Conservation (phyloP, 1,140 invertebrate species). For the Neodiprion virginianus region DNA sequence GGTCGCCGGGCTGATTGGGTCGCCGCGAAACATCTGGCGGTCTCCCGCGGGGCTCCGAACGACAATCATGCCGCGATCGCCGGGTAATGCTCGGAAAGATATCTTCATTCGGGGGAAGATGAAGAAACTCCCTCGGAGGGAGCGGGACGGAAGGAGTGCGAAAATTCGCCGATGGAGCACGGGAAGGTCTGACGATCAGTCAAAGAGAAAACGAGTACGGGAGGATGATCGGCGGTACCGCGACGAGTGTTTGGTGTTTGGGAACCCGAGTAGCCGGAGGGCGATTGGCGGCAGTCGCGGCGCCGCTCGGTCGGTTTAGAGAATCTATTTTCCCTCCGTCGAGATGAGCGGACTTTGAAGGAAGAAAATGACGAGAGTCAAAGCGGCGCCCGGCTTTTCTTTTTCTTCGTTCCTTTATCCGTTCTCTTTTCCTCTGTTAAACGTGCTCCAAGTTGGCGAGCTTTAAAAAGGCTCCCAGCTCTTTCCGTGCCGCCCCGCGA, state of each 20-base stretch:
- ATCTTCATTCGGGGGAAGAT: conserved; percentile 50
- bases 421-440: not conserved
- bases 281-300: not conserved
- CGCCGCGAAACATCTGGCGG: conserved; percentile 62
- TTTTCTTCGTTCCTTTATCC: not conserved
- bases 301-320: not conserved
- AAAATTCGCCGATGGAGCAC: too few relatives aligned
- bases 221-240: too few relatives aligned
- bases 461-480: conserved; percentile 6
- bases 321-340: not conserved
- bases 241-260: not conserved
- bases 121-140: conserved; percentile 36
- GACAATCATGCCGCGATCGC: conserved; percentile 60
- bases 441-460: not conserved
- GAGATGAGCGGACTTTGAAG: not conserved
- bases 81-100: conserved; percentile 58
- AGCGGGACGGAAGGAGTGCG: not conserved
- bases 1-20: conserved; percentile 57
- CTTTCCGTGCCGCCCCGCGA: not conserved
- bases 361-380: conserved; percentile 1
- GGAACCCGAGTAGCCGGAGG: not conserved
- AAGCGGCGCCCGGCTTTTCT: not conserved
- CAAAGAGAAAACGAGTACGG: not conserved
- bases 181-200: too few relatives aligned
- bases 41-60: conserved; percentile 59